Evolutionary conservation across 2,113 vertebrate genomes (phyloP), one percentile per base, ranked within the genome.

Genomic region (Anoura caudifer): DNA sequence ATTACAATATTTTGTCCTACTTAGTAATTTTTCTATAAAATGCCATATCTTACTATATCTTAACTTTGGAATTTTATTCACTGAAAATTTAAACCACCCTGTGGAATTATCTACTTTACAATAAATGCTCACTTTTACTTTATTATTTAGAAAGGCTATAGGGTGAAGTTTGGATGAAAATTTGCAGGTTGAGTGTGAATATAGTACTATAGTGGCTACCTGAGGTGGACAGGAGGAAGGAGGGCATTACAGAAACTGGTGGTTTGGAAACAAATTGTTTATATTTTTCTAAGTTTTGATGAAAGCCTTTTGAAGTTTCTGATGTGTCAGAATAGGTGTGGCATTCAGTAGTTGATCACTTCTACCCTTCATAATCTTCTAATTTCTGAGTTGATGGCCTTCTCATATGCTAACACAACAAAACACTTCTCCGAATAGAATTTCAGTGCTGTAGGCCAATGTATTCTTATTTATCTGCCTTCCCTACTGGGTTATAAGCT

Each of bases 61-160:
- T 92, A 43, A 72, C 79, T 81, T 61, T 65, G 24, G n/a, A 33
- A 36, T 69, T 91, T 91, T 72, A 65, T 38, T 95, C 36, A n/a
- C 41, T 61, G 56, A 93, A 77, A n/a, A 91, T 73, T 76, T 72
- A 38, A 93, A 26, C 26, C 41, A 87, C 38, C 10, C 17, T 43
- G 11, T 82, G 26, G 28, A 88, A 81, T 73, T 43, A 54, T 2
- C 61, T 14, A 36, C 26, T 75, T 19, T 24, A 36, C 5, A 22
- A 15, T 14, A 5, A 43, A 87, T 41, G 26, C 15, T 59, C n/a
- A 33, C 89, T 26, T 38, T 70, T 54, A 47, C 0, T 9, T 36
- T 4, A 12, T 70, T 28, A 50, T 24, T 11, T 43, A 79, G 15
- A 67, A 75, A 72, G 4, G 0, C 47, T 73, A 1, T 14, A 15